Conservation (phyloP, 2,797 vertebrate species). For the Gallinago solitaria region DNA sequence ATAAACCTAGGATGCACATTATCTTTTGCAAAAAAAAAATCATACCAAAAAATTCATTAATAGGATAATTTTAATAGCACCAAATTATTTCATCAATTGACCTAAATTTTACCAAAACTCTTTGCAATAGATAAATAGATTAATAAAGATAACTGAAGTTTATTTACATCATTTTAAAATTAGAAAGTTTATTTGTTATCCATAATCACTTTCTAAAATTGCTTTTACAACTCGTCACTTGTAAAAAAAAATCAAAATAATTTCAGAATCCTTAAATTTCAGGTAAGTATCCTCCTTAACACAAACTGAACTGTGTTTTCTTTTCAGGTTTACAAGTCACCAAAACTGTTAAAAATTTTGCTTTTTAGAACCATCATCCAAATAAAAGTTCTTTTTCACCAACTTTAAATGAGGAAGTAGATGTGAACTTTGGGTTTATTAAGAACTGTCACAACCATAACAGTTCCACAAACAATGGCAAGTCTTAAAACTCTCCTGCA, state of each 20-base stretch:
- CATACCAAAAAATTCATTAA: not conserved
- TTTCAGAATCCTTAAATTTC: not conserved
- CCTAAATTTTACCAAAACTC: not conserved
- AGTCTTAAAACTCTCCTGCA: not conserved
- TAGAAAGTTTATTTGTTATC: not conserved
- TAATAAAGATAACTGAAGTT: not conserved
- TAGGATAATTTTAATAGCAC: not conserved
- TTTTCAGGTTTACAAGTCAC: not conserved
- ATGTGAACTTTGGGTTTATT: not conserved
- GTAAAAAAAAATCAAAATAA: not conserved
- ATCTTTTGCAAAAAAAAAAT: not conserved
- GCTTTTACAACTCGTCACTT: not conserved
- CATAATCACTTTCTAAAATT: not conserved
- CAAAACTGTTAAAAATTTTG: not conserved
- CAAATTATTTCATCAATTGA: not conserved
- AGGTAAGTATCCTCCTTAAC: not conserved
- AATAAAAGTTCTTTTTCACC: not conserved
- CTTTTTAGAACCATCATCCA: not conserved
- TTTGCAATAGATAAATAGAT: not conserved
- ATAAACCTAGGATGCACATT: not conserved
- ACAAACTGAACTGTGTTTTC: not conserved
- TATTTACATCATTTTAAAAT: not conserved
- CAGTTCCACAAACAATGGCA: not conserved
- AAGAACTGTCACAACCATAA: too few relatives aligned
- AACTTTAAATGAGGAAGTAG: not conserved